These are phyloP conservation scores for Amblyraja radiata DNA, from an alignment of 2,797 vertebrate genomes.

Conservation along the genomic window DNA sequence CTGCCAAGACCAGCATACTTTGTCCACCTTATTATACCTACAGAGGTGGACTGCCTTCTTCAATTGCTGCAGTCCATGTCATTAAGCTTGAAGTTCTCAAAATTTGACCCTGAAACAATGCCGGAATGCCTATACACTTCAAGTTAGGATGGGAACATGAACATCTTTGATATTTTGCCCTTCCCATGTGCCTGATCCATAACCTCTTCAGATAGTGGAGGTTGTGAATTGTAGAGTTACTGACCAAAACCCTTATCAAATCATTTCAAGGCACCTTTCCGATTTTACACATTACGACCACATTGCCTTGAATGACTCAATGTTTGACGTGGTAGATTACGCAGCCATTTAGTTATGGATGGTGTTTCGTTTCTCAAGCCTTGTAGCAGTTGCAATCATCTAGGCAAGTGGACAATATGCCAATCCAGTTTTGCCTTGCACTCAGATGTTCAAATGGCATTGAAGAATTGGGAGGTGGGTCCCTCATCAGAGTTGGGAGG, in stretches of 20 bases:
- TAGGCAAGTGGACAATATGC: neutral
- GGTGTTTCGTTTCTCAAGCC: neutral
- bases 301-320: neutral
- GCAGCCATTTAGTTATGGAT: neutral
- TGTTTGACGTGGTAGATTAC: neutral
- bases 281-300: neutral
- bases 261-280: neutral
- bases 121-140: neutral
- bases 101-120: neutral
- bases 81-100: neutral
- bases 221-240: neutral
- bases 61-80: neutral
- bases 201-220: neutral
- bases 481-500: neutral
- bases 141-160: neutral
- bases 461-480: neutral
- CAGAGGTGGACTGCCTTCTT: neutral
- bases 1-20: neutral
- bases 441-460: neutral
- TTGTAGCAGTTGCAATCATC: neutral
- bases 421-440: neutral
- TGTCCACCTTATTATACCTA: neutral
- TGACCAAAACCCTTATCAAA: neutral
- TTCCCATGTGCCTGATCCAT: neutral
- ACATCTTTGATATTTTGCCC: neutral